Conservation (phyloP, 2,888 invertebrate genomes). For the Erebia ligea region DNA sequence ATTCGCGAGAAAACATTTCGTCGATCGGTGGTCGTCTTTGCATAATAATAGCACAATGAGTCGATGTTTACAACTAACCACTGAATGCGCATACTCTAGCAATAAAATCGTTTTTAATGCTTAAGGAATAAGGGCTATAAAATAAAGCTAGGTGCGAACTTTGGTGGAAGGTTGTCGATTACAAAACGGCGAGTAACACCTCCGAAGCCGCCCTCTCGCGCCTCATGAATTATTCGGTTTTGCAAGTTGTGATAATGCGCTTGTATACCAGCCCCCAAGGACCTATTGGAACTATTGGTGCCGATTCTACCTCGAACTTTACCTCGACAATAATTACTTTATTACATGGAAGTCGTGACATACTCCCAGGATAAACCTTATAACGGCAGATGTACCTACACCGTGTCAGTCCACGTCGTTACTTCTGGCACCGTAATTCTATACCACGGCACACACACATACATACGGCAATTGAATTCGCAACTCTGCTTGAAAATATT, state of each 20-base stretch:
- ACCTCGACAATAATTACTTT: constrained; percentile 31
- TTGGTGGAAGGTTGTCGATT: constrained; percentile 52
- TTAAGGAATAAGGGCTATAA: constrained; percentile 24
- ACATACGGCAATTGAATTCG: no score
- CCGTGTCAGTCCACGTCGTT: background rate
- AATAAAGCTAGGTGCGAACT: constrained; percentile 13
- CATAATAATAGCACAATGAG: constrained; percentile 78
- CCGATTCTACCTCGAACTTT: constrained; percentile 25
- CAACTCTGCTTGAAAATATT: no score
- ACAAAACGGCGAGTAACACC: constrained; percentile 72
- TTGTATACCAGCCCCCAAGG: constrained; percentile 39
- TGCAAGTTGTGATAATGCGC: constrained; percentile 61
- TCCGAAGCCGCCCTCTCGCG: constrained; percentile 57
- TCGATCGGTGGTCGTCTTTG: constrained; percentile 69
- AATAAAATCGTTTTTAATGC: constrained; percentile 23
- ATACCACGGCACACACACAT: no score
- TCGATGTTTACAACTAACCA: constrained; percentile 50
- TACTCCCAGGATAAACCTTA: background rate
- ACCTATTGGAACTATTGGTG: constrained; percentile 43
- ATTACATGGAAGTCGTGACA: constrained; percentile 3
- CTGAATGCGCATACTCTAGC: background rate
- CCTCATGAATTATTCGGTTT: constrained; percentile 72
- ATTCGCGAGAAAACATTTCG: constrained; percentile 61
- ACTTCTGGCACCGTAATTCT: no score
- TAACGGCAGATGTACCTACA: background rate